phyloP scores from a whole-genome alignment of 2,888 invertebrate genomes.

The Eustalomyia histrio region DNA sequence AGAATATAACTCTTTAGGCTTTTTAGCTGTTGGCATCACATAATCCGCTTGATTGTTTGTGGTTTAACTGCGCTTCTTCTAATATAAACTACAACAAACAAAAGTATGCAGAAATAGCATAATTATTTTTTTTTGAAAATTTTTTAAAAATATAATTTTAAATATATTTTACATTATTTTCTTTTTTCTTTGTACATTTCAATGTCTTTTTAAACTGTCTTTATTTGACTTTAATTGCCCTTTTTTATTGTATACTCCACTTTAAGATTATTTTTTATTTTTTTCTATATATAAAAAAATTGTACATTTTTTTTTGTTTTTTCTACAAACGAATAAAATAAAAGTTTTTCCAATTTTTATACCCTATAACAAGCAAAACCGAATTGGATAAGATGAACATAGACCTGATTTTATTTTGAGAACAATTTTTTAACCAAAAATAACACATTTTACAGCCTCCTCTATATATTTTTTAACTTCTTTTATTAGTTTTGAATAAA shows the following conservation, averaged over 20 bases:
- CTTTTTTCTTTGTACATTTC: constrained; percentile 26
- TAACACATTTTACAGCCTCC: no score
- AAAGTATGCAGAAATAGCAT: no score
- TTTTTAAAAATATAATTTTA: not conserved
- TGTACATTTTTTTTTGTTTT: constrained; percentile 30
- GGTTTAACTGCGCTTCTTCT: not conserved
- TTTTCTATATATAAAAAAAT: constrained; percentile 9
- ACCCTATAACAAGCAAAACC: not conserved
- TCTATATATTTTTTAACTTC: no score
- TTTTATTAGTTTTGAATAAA: no score
- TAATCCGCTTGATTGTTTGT: constrained; percentile 24
- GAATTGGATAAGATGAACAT: no score
- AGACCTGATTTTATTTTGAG: no score
- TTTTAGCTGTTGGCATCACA: constrained; percentile 11
- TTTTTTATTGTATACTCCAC: constrained; percentile 6
- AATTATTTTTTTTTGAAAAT: not conserved
- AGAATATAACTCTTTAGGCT: constrained; percentile 7
- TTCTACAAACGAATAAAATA: not conserved
- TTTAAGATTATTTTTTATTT: not conserved
- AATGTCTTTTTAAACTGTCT: constrained; percentile 50
- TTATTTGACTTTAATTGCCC: constrained; percentile 63
- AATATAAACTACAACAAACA: not conserved
- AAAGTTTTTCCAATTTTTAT: not conserved
- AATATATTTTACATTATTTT: not conserved
- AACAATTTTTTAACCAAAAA: no score